Conservation (phyloP, 2,113 vertebrate species). For the Grantiella picta region DNA sequence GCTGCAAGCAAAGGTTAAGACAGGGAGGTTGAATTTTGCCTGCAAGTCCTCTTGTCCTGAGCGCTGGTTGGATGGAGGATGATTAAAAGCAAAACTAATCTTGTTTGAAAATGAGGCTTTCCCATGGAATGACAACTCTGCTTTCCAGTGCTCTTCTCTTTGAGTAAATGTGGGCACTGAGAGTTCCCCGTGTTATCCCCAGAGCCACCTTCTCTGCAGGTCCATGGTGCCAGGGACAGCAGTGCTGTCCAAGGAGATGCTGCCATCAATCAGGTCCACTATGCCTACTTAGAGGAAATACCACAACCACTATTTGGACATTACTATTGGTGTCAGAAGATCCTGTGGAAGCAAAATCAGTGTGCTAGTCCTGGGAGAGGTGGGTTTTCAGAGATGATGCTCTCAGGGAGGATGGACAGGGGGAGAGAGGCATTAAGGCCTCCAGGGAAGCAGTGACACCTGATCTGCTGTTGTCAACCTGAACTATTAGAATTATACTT, state of each 20-base stretch:
- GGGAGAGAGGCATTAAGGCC: background rate
- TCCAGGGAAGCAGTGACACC: background rate
- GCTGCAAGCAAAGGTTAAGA: background rate
- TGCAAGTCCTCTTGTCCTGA: background rate
- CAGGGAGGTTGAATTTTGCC: background rate
- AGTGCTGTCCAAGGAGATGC: background rate
- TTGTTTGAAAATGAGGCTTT: background rate
- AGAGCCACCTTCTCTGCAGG: background rate
- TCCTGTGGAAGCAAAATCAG: background rate
- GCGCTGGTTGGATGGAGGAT: background rate
- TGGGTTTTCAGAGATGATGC: background rate
- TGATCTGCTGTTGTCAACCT: background rate
- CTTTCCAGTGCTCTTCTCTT: background rate
- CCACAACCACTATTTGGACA: background rate
- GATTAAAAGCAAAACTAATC: background rate
- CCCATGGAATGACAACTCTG: background rate
- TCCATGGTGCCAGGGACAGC: accelerated
- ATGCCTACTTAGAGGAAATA: background rate
- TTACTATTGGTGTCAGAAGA: background rate
- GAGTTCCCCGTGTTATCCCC: background rate
- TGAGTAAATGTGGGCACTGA: background rate
- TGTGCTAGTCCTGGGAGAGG: background rate
- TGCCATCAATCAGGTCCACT: background rate
- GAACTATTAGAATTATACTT: background rate
- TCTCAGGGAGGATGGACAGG: background rate